These are phyloP conservation scores for Diploscapter pachys DNA, from an alignment of 1,140 invertebrate genomes.

Conservation along the genomic window DNA sequence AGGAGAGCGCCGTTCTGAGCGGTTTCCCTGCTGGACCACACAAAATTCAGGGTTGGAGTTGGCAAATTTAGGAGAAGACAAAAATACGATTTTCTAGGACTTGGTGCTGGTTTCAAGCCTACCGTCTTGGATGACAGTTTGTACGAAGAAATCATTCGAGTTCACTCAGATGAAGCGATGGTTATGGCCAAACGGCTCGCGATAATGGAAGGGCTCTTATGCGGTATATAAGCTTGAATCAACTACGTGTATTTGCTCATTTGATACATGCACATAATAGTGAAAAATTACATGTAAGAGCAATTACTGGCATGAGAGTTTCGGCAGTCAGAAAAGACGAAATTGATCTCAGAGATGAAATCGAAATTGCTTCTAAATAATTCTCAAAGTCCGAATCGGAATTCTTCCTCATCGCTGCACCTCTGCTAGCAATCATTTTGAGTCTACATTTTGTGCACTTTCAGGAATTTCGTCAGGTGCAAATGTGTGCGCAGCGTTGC, in stretches of 20 bases:
- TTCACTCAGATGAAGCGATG: conserved; percentile 58
- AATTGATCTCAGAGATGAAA: no score
- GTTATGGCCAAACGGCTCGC: conserved; percentile 56
- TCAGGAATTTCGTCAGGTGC: conserved; percentile 56
- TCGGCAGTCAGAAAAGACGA: no score
- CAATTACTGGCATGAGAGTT: no score
- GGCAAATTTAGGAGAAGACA: neutral
- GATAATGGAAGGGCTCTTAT: conserved; percentile 54
- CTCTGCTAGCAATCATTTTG: no score
- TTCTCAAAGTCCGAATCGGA: neutral
- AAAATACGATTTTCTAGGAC: conserved; percentile 34
- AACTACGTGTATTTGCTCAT: neutral
- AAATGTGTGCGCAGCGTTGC: conserved; percentile 48
- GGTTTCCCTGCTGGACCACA: conserved; percentile 46
- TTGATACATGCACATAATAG: no score
- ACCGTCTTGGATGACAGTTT: conserved; percentile 44
- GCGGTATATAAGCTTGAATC: conserved; percentile 38
- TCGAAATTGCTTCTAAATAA: no score
- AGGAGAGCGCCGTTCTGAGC: conserved; percentile 50
- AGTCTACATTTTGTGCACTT: neutral
- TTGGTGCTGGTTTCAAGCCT: conserved; percentile 53
- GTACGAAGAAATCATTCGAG: conserved; percentile 45
- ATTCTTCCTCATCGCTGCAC: neutral
- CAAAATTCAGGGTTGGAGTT: conserved; percentile 49
- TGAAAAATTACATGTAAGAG: no score